Conservation (phyloP, 2,888 invertebrate species). For the Leptopterna dolabrata region DNA sequence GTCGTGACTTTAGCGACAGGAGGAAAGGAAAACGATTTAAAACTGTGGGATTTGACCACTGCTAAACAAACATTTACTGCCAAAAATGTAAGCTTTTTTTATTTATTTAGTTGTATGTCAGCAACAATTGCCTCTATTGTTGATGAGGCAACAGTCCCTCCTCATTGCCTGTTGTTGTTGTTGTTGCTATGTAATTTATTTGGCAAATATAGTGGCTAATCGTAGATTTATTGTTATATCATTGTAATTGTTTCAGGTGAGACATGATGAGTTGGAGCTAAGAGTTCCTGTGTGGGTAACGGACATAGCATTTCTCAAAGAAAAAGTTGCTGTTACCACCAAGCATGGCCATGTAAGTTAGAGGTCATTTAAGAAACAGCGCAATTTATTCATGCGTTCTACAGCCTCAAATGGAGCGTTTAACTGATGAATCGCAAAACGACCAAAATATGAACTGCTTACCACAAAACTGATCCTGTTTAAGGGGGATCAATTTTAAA, state of each 20-base stretch:
- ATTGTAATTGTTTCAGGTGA: constrained; percentile 70
- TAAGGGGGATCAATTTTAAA: too few species aligned
- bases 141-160: too few species aligned
- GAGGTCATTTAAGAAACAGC: neutral
- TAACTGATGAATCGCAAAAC: too few species aligned
- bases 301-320: constrained; percentile 81
- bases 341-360: constrained; percentile 83
- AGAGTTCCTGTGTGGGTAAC: constrained; percentile 87
- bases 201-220: too few species aligned
- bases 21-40: constrained; percentile 89
- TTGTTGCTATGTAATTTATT: too few species aligned
- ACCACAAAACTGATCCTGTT: too few species aligned
- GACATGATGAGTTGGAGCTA: constrained; percentile 85
- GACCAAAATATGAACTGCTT: too few species aligned
- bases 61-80: constrained; percentile 70
- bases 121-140: neutral
- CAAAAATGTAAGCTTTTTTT: constrained; percentile 64
- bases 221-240: neutral
- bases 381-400: neutral
- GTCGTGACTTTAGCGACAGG: constrained; percentile 82
- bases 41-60: constrained; percentile 80
- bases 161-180: too few species aligned
- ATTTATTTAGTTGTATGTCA: neutral
- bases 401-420: too few species aligned
- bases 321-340: constrained; percentile 79